A percentile compares a stretch with the other conserved stretches of the same genome.
Evolutionary conservation across 2,888 invertebrate species (phyloP).

Genomic region (Pheosia gnoma): DNA sequence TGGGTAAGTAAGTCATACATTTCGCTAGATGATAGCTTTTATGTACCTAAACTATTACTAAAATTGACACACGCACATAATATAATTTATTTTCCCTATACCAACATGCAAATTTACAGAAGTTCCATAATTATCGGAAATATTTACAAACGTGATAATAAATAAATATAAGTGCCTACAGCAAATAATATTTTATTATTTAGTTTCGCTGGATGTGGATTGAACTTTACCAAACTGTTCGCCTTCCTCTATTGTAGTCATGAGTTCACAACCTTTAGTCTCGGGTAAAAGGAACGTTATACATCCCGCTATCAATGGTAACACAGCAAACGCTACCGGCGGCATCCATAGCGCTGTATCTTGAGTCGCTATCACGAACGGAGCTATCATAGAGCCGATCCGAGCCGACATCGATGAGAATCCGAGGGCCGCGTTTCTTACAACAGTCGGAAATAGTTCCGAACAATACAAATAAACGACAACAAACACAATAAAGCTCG

Average conservation of each 20-base stretch:
- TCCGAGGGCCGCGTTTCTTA: constrained; percentile 93
- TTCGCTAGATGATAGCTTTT: no score
- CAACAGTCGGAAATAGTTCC: constrained; percentile 94
- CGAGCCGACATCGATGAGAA: constrained; percentile 95
- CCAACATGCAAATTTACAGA: no score
- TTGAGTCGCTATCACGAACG: constrained; percentile 88
- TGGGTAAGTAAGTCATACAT: no score
- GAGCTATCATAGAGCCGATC: constrained; percentile 93
- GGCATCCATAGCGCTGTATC: constrained; percentile 84
- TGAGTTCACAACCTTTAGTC: constrained; percentile 89
- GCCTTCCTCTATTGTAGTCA: constrained; percentile 92
- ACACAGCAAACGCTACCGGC: constrained; percentile 87
- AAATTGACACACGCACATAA: no score
- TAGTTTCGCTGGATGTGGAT: constrained; percentile 17
- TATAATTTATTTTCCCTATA: no score
- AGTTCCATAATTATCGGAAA: neutral
- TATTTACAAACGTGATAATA: neutral
- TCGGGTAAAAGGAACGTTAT: constrained; percentile 88
- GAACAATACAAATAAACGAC: constrained; percentile 93
- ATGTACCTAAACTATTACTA: no score
- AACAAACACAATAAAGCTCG: constrained; percentile 93
- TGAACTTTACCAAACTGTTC: constrained; percentile 81
- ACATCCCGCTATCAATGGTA: constrained; percentile 85
- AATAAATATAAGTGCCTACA: constrained; percentile 4
- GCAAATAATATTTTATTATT: constrained; percentile 10